Conservation (phyloP, 2,113 vertebrate genomes). For the Synodontis membranacea region DNA sequence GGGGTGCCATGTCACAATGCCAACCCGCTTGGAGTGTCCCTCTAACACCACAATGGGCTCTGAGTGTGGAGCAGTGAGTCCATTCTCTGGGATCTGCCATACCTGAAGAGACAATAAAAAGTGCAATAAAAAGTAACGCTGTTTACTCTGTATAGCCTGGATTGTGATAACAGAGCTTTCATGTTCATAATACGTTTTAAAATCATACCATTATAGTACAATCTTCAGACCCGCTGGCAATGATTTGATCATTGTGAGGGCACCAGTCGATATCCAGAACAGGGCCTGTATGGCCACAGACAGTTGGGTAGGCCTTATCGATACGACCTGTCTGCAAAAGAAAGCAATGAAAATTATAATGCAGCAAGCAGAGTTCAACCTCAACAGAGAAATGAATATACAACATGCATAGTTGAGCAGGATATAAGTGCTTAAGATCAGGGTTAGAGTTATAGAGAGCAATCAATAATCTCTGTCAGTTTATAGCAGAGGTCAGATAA, state of each 20-base stretch:
- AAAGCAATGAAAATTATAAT: not conserved
- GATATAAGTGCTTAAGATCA: not conserved
- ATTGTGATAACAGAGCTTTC: not conserved
- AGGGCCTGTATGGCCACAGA: conserved; percentile 94
- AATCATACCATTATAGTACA: conserved; percentile 89
- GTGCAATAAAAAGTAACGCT: not conserved
- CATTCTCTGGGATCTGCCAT: conserved; percentile 96
- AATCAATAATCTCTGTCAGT: not conserved
- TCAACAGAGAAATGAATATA: not conserved
- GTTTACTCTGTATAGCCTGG: not conserved
- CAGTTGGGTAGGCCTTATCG: conserved; percentile 91
- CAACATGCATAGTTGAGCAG: not conserved
- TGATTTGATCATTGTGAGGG: conserved; percentile 93
- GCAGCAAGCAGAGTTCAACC: not conserved
- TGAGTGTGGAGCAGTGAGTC: conserved; percentile 84
- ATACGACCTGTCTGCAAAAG: conserved; percentile 80
- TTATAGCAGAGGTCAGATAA: not conserved
- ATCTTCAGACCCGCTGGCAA: conserved; percentile 95
- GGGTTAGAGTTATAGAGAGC: not conserved
- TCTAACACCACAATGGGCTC: conserved; percentile 91
- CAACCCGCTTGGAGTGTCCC: conserved; percentile 94
- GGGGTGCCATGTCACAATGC: conserved; percentile 96
- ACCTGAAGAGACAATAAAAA: conserved; percentile 72
- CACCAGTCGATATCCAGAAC: conserved; percentile 98
- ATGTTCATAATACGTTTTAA: not conserved